phyloP scores from a whole-genome alignment of 1,140 invertebrate genomes.

The Cyrtorhinus lividipennis region DNA sequence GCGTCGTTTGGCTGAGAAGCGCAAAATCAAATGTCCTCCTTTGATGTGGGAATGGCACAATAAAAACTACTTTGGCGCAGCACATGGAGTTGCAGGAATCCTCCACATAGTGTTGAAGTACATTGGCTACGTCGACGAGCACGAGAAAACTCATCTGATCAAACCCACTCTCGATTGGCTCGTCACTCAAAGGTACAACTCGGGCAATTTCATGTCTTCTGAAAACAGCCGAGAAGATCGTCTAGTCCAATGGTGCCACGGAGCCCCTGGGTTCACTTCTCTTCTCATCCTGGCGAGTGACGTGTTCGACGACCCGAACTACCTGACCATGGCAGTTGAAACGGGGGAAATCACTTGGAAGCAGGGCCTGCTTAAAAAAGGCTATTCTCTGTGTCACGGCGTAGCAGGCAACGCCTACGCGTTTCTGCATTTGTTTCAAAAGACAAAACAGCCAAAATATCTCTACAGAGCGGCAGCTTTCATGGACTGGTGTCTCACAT shows the following conservation, averaged over 20 bases:
- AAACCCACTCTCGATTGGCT: constrained; percentile 24
- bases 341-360: constrained; percentile 71
- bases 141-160: not conserved
- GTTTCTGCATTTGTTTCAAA: constrained; percentile 65
- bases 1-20: too few species aligned
- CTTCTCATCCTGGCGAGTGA: constrained; percentile 39
- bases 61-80: constrained; percentile 42
- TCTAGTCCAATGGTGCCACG: constrained; percentile 56
- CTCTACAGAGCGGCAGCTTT: constrained; percentile 66
- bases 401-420: constrained; percentile 81
- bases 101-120: constrained; percentile 36
- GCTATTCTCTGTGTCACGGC: constrained; percentile 85
- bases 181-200: constrained; percentile 26
- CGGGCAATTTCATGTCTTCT: constrained; percentile 41
- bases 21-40: not conserved
- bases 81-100: constrained; percentile 45
- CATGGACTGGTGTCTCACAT: constrained; percentile 66
- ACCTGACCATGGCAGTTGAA: constrained; percentile 52
- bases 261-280: constrained; percentile 44
- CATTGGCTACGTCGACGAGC: not conserved
- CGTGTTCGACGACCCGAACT: constrained; percentile 54
- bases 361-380: constrained; percentile 72
- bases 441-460: constrained; percentile 52
- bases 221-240: constrained; percentile 37
- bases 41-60: constrained; percentile 45